A percentile compares a stretch with the other conserved stretches of the same genome.
phyloP scores from a whole-genome alignment of 2,797 vertebrate genomes.

The Anguilla megastoma region DNA sequence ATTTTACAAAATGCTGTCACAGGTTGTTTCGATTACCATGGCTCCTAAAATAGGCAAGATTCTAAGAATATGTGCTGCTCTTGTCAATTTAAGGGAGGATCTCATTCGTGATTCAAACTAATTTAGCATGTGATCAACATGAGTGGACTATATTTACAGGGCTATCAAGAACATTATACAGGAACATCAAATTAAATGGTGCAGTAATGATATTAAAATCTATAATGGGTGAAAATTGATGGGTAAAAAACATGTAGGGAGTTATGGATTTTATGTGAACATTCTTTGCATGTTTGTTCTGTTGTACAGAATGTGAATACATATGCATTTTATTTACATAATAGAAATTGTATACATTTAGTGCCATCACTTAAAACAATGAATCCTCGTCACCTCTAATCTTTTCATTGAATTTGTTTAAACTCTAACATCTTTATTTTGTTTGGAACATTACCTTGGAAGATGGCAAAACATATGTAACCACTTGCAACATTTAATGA shows the following conservation, averaged over 20 bases:
- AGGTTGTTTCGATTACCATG: slow-evolving; percentile 13
- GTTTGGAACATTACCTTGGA: no score
- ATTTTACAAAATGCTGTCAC: slow-evolving; percentile 17
- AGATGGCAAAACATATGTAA: no score
- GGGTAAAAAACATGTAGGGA: no score
- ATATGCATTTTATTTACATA: background rate
- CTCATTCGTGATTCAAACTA: background rate
- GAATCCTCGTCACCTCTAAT: background rate
- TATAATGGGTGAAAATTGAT: no score
- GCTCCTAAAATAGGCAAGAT: slow-evolving; percentile 12
- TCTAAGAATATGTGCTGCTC: background rate
- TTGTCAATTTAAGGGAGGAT: background rate
- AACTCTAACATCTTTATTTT: no score
- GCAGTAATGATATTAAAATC: background rate
- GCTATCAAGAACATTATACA: background rate
- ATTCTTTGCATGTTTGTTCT: background rate
- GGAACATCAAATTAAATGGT: background rate
- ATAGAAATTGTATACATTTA: background rate
- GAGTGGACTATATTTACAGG: background rate
- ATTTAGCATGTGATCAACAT: background rate
- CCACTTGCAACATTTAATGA: no score
- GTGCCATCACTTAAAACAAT: background rate
- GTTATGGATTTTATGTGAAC: no score
- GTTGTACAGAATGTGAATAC: background rate
- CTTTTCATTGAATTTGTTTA: no score